phyloP scores from a whole-genome alignment of 2,113 vertebrate species.

The Solea solea region DNA sequence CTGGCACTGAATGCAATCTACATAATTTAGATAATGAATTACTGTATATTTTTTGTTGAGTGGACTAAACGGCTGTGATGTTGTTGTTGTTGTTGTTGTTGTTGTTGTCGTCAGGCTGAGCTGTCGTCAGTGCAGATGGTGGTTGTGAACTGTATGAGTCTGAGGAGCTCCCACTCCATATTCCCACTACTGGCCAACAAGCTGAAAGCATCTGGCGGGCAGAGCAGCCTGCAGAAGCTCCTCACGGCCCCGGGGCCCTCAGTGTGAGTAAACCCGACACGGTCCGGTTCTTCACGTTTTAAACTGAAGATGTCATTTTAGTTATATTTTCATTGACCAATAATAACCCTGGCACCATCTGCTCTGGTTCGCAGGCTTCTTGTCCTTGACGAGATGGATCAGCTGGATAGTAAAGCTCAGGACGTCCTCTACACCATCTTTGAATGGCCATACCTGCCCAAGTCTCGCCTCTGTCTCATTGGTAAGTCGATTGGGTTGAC shows the following conservation, averaged over 20 bases:
- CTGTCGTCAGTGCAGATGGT: conserved; percentile 77
- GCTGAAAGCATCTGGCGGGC: conserved; percentile 71
- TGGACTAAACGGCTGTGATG: too few species aligned
- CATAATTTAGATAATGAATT: too few species aligned
- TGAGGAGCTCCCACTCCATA: conserved; percentile 86
- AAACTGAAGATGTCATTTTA: too few species aligned
- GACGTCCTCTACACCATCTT: conserved; percentile 96
- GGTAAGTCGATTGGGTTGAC: conserved; percentile 78
- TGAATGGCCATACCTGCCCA: conserved; percentile 88
- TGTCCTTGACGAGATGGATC: conserved; percentile 96
- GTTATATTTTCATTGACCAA: too few species aligned
- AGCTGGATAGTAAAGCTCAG: conserved; percentile 93
- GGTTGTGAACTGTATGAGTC: conserved; percentile 93
- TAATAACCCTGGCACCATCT: background rate
- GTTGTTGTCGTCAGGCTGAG: conserved; percentile 73
- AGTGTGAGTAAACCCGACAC: conserved; percentile 83
- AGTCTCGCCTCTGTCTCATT: conserved; percentile 89
- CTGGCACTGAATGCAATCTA: too few species aligned
- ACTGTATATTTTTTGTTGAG: too few species aligned
- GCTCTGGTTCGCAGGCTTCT: conserved; percentile 80
- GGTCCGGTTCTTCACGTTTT: background rate
- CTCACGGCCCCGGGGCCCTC: conserved; percentile 84
- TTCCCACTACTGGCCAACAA: conserved; percentile 87
- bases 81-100: background rate
- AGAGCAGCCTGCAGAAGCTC: conserved; percentile 80